Evolutionary conservation across 2,797 vertebrate genomes (phyloP), one percentile per base, ranked within the genome.

Genomic region (Craterocephalus amniculus): DNA sequence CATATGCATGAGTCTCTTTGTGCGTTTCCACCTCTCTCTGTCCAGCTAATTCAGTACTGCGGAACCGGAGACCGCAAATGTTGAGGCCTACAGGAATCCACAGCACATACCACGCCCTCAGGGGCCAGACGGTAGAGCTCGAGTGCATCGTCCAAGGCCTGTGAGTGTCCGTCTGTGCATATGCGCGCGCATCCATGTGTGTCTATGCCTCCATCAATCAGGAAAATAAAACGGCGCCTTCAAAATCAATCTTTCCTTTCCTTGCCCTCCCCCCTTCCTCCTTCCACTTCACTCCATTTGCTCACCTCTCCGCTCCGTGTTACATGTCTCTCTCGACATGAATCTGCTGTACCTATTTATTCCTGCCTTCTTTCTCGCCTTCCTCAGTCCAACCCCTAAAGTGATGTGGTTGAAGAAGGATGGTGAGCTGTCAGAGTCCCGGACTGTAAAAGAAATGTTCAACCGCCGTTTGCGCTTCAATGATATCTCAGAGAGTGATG

Each of bases 91-190:
- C 74, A 10, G 95, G 93, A 67, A 43, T 55, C 20, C 89, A 84
- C 49, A 96, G 90, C 80, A 80, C 79, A 40, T 92, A 95, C 66
- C 87, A 94, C 14, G 91, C 95, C 59, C 93, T 97, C 74, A 91
- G 90, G 76, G 95, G 95, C n/a, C 90, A 94, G 74, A 84, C 85
- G 0, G 26, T 98, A 51, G 90, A 95, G 38, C 93, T 98, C 54
- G 97, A 98, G 88, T 98, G 97, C 89, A 97, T 98, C 3, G 94
- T 94, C 0, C 93, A 96, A 88, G 96, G 96, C 88, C 92, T 95
- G 96, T 98, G 90, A 96, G 96, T 96, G 55, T 85, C 34, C 70
- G 24, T n/a, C 58, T 56, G 18, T 57, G 31, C 52, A 32, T 63
- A 1, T 52, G 6, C 71, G 58, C 40, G 35, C 57, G 27, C 55